Conservation (phyloP, 1,140 invertebrate species). For the Mesaphorura yosii region DNA sequence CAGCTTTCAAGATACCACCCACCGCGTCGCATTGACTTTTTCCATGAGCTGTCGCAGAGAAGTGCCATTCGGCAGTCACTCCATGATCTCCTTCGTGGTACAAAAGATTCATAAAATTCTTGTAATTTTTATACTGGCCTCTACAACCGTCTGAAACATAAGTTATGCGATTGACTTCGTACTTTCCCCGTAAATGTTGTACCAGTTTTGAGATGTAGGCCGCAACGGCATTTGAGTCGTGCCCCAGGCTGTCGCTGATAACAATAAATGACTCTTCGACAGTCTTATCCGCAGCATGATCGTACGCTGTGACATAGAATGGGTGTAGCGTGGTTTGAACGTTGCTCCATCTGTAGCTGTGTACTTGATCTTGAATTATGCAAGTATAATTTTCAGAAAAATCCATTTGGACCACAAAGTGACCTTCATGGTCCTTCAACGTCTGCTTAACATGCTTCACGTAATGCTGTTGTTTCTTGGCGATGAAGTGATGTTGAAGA, state of each 20-base stretch:
- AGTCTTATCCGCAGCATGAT: not conserved
- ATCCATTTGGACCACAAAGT: constrained; percentile 15
- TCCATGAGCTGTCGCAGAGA: constrained; percentile 34
- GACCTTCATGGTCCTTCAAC: not conserved
- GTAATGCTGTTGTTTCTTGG: constrained; percentile 4
- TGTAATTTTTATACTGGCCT: constrained; percentile 35
- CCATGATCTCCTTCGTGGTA: constrained; percentile 32
- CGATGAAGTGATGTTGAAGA: constrained; percentile 4
- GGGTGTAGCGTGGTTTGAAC: constrained; percentile 29
- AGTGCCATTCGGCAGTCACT: constrained; percentile 33
- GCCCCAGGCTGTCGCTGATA: constrained; percentile 6
- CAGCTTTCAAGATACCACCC: constrained; percentile 33
- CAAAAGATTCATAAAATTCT: constrained; percentile 34
- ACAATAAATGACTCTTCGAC: not conserved
- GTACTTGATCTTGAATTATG: constrained; percentile 24
- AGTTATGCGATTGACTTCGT: constrained; percentile 30
- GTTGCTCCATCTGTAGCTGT: constrained; percentile 28
- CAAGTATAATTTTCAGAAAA: constrained; percentile 31
- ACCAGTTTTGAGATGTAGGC: too few species aligned
- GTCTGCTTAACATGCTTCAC: constrained; percentile 13
- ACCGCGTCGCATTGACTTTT: constrained; percentile 38
- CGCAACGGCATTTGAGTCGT: constrained; percentile 1
- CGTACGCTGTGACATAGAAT: constrained; percentile 23
- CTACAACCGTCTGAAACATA: constrained; percentile 34
- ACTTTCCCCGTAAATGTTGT: constrained; percentile 9